Base-by-base conservation (phyloP, 2,888 invertebrate species). In the Eugnorisma glareosa region DNA sequence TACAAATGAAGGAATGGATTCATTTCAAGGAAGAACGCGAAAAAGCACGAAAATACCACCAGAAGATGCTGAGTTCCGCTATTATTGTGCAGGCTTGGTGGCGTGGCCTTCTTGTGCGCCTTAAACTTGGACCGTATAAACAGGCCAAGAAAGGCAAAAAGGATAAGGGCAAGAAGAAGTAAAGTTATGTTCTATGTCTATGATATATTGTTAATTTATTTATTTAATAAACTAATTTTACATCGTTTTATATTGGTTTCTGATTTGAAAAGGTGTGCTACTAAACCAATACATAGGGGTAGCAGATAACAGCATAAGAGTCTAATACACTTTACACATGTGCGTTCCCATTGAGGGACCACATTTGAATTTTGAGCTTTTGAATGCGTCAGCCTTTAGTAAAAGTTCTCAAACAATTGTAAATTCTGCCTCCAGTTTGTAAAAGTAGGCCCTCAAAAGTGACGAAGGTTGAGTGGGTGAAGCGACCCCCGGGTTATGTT, bases 21-120 rank as follows among this genome's bases (percentile, higher is more conserved):
- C 24, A 90, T 2, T 96, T 95, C 83, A 96, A 95, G 79, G 90
- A 92, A 1, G 93, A 92, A 31, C 94, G 96, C 0, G 95, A 95
- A 78, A 91, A 89, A 66, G 92, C 89, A 2, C 92, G 94, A 0
- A 78, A 63, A 7, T 95, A 95, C 80, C 83, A 88, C 0, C 91
- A 93, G 66, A 93, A 91, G 84, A 96, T 96, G 96, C 89, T 81
- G 7, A 92, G 89, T 0, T 93, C 95, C 0, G 96, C 96, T 0
- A 87, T 92, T 7, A 89, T 84, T 2, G 94, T 96, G 57, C 96
- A 96, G 80, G 94, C 96, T 18, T 96, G 96, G 96, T 96, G 96
- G 96, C 93, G 96, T 24, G 96, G 96, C 0, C 70, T 96, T 35
- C 90, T 96, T 5, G 96, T 96, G 0, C 93, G 96, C 3, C 90